phyloP scores from a whole-genome alignment of 1,140 invertebrate genomes.

The Brachystomella parvula region DNA sequence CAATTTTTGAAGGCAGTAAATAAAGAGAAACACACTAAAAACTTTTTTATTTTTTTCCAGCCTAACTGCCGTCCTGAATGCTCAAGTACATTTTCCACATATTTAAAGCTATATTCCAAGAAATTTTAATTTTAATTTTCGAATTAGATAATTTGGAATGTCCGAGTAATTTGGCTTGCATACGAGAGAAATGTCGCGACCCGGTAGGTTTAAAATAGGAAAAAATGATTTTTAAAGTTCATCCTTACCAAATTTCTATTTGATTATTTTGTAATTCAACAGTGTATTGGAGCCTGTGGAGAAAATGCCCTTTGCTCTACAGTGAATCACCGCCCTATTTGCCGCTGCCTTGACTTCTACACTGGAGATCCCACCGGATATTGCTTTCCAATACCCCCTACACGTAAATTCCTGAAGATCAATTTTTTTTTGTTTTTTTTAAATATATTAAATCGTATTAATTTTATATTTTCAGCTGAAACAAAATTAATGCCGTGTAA shows the following conservation, averaged over 20 bases:
- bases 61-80: constrained; percentile 54
- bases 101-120: background rate
- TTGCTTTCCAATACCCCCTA: background rate
- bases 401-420: too few relatives aligned
- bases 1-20: constrained; percentile 61
- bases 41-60: constrained; percentile 39
- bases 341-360: constrained; percentile 50
- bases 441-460: too few relatives aligned
- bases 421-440: too few relatives aligned
- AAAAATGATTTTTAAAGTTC: too few relatives aligned
- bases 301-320: constrained; percentile 40
- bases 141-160: constrained; percentile 31
- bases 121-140: constrained; percentile 6
- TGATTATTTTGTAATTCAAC: too few relatives aligned
- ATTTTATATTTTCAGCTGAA: background rate
- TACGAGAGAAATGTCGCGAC: constrained; percentile 50
- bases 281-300: constrained; percentile 33
- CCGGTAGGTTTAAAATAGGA: constrained; percentile 53
- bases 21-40: constrained; percentile 18
- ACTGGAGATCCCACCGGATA: constrained; percentile 47
- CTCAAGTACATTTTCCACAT: constrained; percentile 40
- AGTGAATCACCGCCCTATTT: constrained; percentile 48
- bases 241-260: too few relatives aligned
- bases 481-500: background rate
- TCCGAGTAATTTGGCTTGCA: constrained; percentile 30